Evolutionary conservation across 2,113 vertebrate species (phyloP), one percentile per base, ranked within the genome.

Genomic region (Calonectris borealis): DNA sequence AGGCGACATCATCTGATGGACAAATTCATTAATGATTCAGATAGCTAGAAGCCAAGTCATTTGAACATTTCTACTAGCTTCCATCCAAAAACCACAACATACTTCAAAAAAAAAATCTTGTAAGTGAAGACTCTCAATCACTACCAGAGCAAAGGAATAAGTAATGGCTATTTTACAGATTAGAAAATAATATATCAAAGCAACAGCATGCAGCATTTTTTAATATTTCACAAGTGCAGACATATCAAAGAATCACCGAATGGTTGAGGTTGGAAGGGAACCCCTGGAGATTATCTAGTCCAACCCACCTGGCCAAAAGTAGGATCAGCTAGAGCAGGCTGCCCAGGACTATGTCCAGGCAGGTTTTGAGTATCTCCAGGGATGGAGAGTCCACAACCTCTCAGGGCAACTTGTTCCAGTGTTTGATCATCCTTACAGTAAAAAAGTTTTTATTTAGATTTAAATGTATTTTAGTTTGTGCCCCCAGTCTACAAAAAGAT

Each of bases 221-320:
- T 36, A 54, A 13, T 20, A 46, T 70, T 69, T 83, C 44, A 48
- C 19, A 60, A 72, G 31, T 31, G 24, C 48, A 69, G 44, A 42
- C 46, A 21, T 7, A 20, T 54, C 34, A 31, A 20, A 61, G 77
- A 34, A 24, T 44, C 26, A 26, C 10, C 42, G 52, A 55, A 31
- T 6, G 52, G 21, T 7, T 42, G 61, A 13, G 21, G 29, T 8
- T 68, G 55, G 77, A 66, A 64, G 49, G 14, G 22, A 60, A 21
- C 11, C 65, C n/a, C 34, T 44, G 29, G 62, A 36, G 44, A 25
- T 14, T 7, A 2, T 14, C 25, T 32, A 27, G 54, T 36, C 48
- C 61, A 49, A 3, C 7, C 0, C 7, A 7, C 12, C 49, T 18
- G 34, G 13, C n/a, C 1, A 0, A 60, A 29, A 46, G 49, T 49